A percentile compares a stretch with the other conserved stretches of the same genome.
Evolutionary conservation across 2,113 vertebrate species (phyloP).

Genomic region (Dryoscopus gambensis): DNA sequence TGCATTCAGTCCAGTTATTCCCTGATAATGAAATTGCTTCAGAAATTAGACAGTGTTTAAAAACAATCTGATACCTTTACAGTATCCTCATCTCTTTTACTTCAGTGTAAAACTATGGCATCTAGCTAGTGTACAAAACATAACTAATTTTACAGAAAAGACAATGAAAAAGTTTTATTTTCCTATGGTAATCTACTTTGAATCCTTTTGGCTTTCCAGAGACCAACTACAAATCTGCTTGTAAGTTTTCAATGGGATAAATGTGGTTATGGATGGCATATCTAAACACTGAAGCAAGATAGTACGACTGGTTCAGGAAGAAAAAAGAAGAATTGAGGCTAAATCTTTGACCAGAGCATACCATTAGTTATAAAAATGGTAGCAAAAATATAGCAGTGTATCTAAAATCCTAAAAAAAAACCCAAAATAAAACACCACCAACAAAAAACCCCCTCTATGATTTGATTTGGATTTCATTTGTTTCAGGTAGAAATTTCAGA

Average conservation of each 20-base stretch:
- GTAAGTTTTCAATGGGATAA: not conserved
- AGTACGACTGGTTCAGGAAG: not conserved
- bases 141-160: not conserved
- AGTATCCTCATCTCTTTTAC: not conserved
- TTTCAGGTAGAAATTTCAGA: not conserved
- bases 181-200: not conserved
- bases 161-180: not conserved
- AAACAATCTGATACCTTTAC: not conserved
- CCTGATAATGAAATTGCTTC: not conserved
- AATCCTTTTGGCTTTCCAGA: not conserved
- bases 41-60: not conserved
- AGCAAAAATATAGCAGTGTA: not conserved
- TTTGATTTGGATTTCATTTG: not conserved
- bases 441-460: accelerated
- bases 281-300: not conserved
- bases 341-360: not conserved
- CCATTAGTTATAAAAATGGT: not conserved
- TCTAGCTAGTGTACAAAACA: not conserved
- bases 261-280: not conserved
- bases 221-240: not conserved
- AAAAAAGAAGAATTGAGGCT: not conserved
- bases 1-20: not conserved
- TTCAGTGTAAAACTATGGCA: not conserved
- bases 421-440: not conserved
- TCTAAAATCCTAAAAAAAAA: not conserved